These are phyloP conservation scores for Ctenopoma multispine DNA, from an alignment of 2,797 vertebrate species.

Conservation along the genomic window DNA sequence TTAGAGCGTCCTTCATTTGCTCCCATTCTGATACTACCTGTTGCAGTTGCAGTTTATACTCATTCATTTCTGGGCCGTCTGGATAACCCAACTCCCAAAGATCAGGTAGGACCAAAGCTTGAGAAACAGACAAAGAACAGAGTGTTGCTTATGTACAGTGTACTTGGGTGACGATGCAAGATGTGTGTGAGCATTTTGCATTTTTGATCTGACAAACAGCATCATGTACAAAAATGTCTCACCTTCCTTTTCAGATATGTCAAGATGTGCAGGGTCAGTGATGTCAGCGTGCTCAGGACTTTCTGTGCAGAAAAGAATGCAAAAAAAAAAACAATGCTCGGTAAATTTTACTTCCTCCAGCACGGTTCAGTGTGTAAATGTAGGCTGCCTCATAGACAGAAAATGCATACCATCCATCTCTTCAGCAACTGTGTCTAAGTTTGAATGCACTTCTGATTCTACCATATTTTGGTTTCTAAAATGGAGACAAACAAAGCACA, in stretches of 20 bases:
- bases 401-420: slow-evolving; percentile 65
- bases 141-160: not conserved
- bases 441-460: slow-evolving; percentile 50
- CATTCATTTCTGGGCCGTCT: slow-evolving; percentile 86
- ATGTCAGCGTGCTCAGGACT: slow-evolving; percentile 1
- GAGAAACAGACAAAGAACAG: slow-evolving; percentile 32
- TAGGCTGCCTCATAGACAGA: not conserved
- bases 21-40: slow-evolving; percentile 83
- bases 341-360: not conserved
- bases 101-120: slow-evolving; percentile 77
- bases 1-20: slow-evolving; percentile 71
- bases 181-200: not conserved
- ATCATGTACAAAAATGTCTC: slow-evolving; percentile 12
- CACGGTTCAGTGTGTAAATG: not conserved
- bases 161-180: not conserved
- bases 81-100: slow-evolving; percentile 84
- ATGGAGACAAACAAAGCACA: slow-evolving; percentile 17
- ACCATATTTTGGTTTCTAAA: slow-evolving; percentile 50
- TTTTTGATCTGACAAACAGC: not conserved
- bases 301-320: slow-evolving; percentile 25
- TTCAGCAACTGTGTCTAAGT: slow-evolving; percentile 66
- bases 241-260: slow-evolving; percentile 35
- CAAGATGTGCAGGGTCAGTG: not conserved
- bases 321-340: not conserved
- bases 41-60: slow-evolving; percentile 76